Evolutionary conservation across 2,797 vertebrate species (phyloP).

Genomic region (Lepidocolaptes lacrymiger): DNA sequence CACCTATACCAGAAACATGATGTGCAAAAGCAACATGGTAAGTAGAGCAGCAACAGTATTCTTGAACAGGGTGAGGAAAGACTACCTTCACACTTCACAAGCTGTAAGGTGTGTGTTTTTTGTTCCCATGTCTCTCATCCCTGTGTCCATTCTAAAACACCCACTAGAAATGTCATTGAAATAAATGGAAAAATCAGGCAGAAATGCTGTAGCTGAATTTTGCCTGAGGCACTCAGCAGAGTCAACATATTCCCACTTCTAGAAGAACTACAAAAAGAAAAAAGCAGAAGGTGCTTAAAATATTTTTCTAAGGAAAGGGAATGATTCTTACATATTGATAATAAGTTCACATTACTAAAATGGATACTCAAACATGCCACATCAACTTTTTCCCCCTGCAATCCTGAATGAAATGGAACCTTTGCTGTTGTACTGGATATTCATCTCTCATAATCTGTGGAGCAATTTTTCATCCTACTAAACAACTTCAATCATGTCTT

Average conservation of each 20-base stretch:
- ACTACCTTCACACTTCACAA: not conserved
- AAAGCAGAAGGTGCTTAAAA: not conserved
- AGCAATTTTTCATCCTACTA: not conserved
- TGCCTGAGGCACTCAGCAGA: not conserved
- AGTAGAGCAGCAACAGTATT: not conserved
- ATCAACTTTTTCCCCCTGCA: not conserved
- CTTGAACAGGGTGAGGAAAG: not conserved
- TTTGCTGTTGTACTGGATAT: not conserved
- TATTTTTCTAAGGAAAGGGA: not conserved
- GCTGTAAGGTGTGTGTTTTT: not conserved
- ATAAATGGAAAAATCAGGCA: conserved; percentile 13
- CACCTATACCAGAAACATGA: not conserved
- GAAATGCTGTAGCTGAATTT: conserved; percentile 14
- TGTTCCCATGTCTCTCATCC: not conserved
- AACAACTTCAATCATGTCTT: not conserved
- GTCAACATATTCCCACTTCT: not conserved
- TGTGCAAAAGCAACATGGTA: not conserved
- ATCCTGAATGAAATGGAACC: not conserved
- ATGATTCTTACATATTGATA: not conserved
- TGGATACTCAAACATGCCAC: not conserved
- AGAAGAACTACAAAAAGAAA: not conserved
- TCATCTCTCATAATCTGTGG: not conserved
- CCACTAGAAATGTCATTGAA: not conserved
- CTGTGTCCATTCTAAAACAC: not conserved
- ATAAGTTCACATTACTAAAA: not conserved